phyloP scores from a whole-genome alignment of 2,113 vertebrate species.

The Dendrocopos noguchii region DNA sequence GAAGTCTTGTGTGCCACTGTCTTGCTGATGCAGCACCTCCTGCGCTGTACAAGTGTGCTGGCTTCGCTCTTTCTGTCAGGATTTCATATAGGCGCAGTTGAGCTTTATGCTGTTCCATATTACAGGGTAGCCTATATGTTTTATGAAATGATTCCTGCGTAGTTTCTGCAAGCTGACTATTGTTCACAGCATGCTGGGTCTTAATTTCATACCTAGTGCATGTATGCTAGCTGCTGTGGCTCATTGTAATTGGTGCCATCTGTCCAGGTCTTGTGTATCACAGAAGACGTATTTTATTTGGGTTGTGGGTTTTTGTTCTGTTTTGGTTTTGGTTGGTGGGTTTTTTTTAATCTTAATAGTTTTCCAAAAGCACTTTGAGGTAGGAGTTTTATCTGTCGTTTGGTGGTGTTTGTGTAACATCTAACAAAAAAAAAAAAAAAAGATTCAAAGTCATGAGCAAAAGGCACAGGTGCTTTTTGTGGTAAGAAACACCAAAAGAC shows the following conservation, averaged over 20 bases:
- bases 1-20: neutral
- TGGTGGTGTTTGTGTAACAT: neutral
- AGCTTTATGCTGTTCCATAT: neutral
- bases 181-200: neutral
- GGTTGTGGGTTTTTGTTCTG: too few relatives aligned
- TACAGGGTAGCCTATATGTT: neutral
- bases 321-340: neutral
- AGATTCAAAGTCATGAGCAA: neutral
- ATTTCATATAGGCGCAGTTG: neutral
- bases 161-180: neutral
- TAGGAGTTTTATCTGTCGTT: neutral
- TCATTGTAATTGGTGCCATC: neutral
- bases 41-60: accelerated
- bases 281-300: neutral
- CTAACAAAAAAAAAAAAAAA: neutral
- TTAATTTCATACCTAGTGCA: neutral
- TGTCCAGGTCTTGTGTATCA: neutral
- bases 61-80: neutral
- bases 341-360: neutral
- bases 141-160: neutral
- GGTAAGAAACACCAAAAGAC: neutral
- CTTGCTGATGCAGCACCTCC: neutral
- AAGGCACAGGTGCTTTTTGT: neutral
- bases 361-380: neutral
- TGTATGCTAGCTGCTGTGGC: neutral